Base-by-base conservation (phyloP, 2,888 invertebrate genomes). In the Campoplex nolae region DNA sequence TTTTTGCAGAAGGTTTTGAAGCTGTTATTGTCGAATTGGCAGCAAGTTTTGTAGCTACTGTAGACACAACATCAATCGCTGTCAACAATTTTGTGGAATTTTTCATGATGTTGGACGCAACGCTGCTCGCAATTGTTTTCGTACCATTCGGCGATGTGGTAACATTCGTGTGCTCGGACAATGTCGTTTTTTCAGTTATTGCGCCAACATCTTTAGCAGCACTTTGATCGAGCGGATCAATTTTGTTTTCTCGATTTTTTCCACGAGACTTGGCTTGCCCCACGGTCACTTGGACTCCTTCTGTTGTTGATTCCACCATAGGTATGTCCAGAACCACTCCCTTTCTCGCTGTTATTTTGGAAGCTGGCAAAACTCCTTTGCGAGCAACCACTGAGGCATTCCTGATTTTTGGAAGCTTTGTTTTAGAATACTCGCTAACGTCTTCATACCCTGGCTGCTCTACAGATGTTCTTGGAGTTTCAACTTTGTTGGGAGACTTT, bases 1-100 rank as follows among this genome's bases (percentile, higher is more conserved):
- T 95, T 68, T 91, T 92, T n/a, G 93, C 93, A 0, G 93, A 92
- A 2, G 71, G 28, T 8, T 71, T 84, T 28, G 18, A 4, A 11
- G 3, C 28, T 3, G 32, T 68, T 2, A 23, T 0, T 16, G 74
- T 42, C 42, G 78, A 70, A 16, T 54, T 73, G 4, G 71, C 18
- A 11, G 51, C 4, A 35, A 74, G 51, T 73, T 68, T 76, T 18
- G 80, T 51, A 2, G 74, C 58, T 13, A 35, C 23, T 8, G 77
- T 71, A 1, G 85, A n/a, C 54, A 28, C 51, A 4, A 71, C 23
- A 9, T 79, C 83, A n/a, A 18, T 2, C 11, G 8, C 3, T 18
- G 16, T 68, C 4, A 18, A 8, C 2, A 77, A 32, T n/a, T 74
- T 70, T n/a, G 62, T 71, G 3, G 35, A 54, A 62, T 78, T 70